Conservation (phyloP, 2,113 vertebrate species). For the Oxyruncus cristatus region DNA sequence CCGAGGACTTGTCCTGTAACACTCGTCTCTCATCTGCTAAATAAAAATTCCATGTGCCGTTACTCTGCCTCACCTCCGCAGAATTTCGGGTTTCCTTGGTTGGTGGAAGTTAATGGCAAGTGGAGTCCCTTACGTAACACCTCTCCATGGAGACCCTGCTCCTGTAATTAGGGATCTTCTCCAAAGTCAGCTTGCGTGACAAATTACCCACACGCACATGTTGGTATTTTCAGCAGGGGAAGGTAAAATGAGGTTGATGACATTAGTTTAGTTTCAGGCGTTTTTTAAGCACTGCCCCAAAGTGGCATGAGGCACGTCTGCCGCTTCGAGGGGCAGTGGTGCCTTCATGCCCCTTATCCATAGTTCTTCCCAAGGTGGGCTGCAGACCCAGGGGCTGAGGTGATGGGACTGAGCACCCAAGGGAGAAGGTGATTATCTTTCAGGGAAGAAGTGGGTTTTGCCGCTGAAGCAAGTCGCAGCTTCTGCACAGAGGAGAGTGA, state of each 20-base stretch:
- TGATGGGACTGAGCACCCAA: too few relatives aligned
- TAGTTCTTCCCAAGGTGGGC: neutral
- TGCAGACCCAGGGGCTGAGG: neutral
- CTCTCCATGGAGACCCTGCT: neutral
- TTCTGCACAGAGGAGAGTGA: neutral
- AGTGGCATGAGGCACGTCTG: neutral
- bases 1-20: neutral
- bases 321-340: accelerated
- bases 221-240: neutral
- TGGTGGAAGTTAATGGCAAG: neutral
- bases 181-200: neutral
- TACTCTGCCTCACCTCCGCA: neutral
- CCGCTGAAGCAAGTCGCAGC: neutral
- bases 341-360: neutral
- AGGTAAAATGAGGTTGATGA: neutral
- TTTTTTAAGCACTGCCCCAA: neutral
- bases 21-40: neutral
- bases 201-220: neutral
- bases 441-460: neutral
- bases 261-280: neutral
- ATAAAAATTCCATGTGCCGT: neutral
- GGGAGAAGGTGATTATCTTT: neutral
- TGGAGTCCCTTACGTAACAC: neutral
- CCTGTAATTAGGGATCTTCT: conserved; percentile 38
- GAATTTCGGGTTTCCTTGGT: neutral